Base-by-base conservation (phyloP, 2,113 vertebrate genomes). In the Saccopteryx leptura region DNA sequence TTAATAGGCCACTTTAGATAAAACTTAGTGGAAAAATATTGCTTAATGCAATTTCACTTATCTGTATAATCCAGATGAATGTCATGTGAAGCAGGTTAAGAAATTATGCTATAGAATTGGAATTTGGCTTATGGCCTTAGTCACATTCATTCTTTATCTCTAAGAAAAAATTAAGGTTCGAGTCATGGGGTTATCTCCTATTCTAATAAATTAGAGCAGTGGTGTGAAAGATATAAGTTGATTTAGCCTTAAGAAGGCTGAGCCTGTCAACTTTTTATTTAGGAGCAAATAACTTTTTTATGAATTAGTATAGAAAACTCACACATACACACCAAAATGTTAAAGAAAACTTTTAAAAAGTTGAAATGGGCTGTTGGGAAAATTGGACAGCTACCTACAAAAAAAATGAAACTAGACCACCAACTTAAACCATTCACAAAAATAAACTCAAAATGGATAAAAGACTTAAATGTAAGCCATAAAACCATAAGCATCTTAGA, bases 1-100 rank as follows among this genome's bases (percentile, higher is more conserved):
- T 33, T 54, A n/a, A 80, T 56, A 48, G 5, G n/a, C 19, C 5
- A 60, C 65, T 88, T 93, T 66, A 46, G 46, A 18, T 33, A 66
- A 74, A 60, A 75, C 8, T 28, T 83, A 88, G 33, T 52, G 12
- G 17, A 65, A 71, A 84, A 79, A 50, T 28, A 15, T 75, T 74
- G 50, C 39, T 68, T 50, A 63, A 54, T 75, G 24, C 13, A 54
- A 24, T 50, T 28, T 46, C 63, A 63, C 14, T 82, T 87, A 68
- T 56, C 61, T 63, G 2, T 54, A 14, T 48, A 46, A 60, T 82
- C 56, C 68, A 33, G 39, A n/a, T 21, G 4, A 33, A 26, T 88
- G 78, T 93, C 60, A 84, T 50, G 79, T 39, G 52, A 93, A 92
- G 60, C 80, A 81, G 28, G 6, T 56, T 81, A 61, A 94, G 33